phyloP scores from a whole-genome alignment of 2,888 invertebrate genomes.

The Yponomeuta plumbellus region DNA sequence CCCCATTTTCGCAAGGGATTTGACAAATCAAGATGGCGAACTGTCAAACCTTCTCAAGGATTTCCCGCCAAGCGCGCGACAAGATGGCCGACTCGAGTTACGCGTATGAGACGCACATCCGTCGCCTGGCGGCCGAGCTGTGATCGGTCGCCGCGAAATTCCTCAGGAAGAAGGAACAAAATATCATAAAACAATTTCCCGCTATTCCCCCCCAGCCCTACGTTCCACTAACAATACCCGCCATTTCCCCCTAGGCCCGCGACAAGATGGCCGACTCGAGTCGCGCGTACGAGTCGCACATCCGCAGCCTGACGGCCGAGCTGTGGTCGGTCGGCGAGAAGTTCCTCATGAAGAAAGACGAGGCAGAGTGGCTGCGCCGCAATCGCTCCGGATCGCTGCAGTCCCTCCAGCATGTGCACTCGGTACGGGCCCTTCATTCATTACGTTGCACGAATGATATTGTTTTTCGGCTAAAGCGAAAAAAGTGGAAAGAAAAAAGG shows the following conservation, averaged over 20 bases:
- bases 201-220: too few species aligned
- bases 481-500: too few species aligned
- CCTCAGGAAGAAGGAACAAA: constrained; percentile 73
- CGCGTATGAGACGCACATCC: constrained; percentile 58
- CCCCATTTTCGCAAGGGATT: too few species aligned
- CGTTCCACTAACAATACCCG: too few species aligned
- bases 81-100: constrained; percentile 55
- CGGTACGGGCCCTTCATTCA: constrained; percentile 36
- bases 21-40: too few species aligned
- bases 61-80: constrained; percentile 51
- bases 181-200: too few species aligned
- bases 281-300: constrained; percentile 56
- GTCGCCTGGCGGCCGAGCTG: constrained; percentile 70
- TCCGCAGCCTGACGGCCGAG: constrained; percentile 68
- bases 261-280: constrained; percentile 62
- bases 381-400: constrained; percentile 58
- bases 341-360: constrained; percentile 73
- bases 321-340: constrained; percentile 79
- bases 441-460: too few species aligned
- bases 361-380: constrained; percentile 68
- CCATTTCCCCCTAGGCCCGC: constrained; percentile 41
- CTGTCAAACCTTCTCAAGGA: too few species aligned
- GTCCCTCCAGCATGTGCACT: constrained; percentile 64
- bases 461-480: too few species aligned
- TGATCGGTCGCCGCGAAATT: constrained; percentile 80